Conservation (phyloP, 2,113 vertebrate species). For the Sula dactylatra region DNA sequence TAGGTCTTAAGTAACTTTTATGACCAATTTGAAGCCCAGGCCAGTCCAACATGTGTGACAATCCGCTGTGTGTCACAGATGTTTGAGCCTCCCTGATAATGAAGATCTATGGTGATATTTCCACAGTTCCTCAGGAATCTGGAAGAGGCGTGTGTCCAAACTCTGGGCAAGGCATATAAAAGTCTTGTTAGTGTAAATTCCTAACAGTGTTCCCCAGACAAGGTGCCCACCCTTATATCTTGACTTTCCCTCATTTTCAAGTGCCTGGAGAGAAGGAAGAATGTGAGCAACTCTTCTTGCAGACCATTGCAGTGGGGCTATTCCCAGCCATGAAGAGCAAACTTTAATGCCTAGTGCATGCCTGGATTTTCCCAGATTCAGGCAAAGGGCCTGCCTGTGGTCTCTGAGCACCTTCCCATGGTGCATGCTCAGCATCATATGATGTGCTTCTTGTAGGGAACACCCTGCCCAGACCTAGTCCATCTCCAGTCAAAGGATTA, state of each 20-base stretch:
- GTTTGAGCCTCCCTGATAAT: neutral
- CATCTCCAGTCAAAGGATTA: neutral
- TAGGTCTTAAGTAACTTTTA: neutral
- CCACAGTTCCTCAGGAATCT: neutral
- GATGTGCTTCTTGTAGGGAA: neutral
- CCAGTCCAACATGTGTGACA: neutral
- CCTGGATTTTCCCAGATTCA: rapidly evolving
- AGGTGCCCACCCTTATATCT: neutral
- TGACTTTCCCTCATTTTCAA: neutral
- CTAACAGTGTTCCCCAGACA: neutral
- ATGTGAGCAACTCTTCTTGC: rapidly evolving
- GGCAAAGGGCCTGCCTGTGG: neutral
- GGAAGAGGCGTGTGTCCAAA: neutral
- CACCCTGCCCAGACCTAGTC: neutral
- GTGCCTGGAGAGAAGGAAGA: neutral
- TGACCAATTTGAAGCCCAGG: neutral
- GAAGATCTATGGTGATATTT: neutral
- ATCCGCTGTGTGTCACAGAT: neutral
- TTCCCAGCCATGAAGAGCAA: neutral
- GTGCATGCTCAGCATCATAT: neutral
- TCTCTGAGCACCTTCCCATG: neutral
- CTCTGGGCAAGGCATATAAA: neutral
- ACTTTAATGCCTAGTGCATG: too few species aligned
- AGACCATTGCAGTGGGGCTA: rapidly evolving
- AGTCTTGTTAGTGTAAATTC: neutral